phyloP scores from a whole-genome alignment of 2,113 vertebrate species.

The Chaetodon trifascialis region DNA sequence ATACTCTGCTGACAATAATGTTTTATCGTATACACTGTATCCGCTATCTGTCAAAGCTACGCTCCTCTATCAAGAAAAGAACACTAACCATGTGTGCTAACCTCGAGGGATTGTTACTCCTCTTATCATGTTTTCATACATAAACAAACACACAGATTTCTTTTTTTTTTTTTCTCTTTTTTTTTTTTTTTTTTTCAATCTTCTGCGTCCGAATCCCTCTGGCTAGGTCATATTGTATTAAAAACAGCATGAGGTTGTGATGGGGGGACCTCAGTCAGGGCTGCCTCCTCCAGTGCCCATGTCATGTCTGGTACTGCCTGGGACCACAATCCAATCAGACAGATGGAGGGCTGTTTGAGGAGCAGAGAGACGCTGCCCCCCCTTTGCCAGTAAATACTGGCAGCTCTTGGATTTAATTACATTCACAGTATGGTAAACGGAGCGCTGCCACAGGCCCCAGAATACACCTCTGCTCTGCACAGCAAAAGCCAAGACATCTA shows the following conservation, averaged over 20 bases:
- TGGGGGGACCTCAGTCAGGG: constrained; percentile 41
- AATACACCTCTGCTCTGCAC: constrained; percentile 71
- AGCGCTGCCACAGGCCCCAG: constrained; percentile 75
- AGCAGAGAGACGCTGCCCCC: constrained; percentile 61
- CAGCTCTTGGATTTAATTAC: constrained; percentile 86
- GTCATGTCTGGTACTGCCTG: constrained; percentile 73
- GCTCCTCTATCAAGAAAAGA: constrained; percentile 39
- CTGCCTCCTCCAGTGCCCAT: constrained; percentile 60
- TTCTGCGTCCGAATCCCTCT: constrained; percentile 51
- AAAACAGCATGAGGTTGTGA: constrained; percentile 66
- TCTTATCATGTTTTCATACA: constrained; percentile 40
- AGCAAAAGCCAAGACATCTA: constrained; percentile 50
- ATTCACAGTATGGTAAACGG: constrained; percentile 86
- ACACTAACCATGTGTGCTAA: constrained; percentile 23
- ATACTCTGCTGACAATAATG: constrained; percentile 49
- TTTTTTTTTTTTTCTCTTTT: no score
- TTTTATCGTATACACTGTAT: constrained; percentile 39
- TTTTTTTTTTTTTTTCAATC: constrained; percentile 9
- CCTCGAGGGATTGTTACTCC: constrained; percentile 30
- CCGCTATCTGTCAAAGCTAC: constrained; percentile 51
- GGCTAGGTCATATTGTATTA: constrained; percentile 72
- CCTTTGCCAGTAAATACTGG: constrained; percentile 83
- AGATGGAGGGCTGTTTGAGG: constrained; percentile 83
- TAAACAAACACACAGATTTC: constrained; percentile 35
- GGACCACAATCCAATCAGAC: constrained; percentile 83